Evolutionary conservation across 2,797 vertebrate species (phyloP), one percentile per base, ranked within the genome.

Genomic region (Carapus acus): DNA sequence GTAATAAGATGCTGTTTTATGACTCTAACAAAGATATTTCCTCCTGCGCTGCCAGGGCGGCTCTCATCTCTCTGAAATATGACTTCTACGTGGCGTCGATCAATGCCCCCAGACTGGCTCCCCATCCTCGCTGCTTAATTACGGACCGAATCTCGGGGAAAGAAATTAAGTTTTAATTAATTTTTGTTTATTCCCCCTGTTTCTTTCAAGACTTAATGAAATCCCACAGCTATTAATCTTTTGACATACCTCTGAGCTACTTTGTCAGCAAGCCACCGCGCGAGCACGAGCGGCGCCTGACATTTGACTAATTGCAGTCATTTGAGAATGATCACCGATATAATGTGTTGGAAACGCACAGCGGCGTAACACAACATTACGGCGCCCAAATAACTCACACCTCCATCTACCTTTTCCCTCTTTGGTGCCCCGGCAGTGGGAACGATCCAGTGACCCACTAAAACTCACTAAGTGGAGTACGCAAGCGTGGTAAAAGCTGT

Each of bases 291-390:
- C 77, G 15, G 24, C 64, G 72, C 72, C 76, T 86, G 85, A 87
- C 87, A 83, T 87, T 86, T 87, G 82, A 86, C 85, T 87, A 88
- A 89, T 87, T 86, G 81, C 72, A 75, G 77, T 79, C 72, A 83
- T 88, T 87, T 86, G 67, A 84, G 79, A 86, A 67, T 67, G 78
- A 87, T 86, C 77, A 63, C 71, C 69, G 44, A 57, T 69, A 46
- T 77, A 77, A 79, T 80, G 67, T 83, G 76, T 73, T 78, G 77
- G 65, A 78, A 80, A 83, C 52, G 63, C 54, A 63, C 71, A 68
- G 62, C 58, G 44, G 74, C 55, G 19, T 63, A 76, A 75, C 72
- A 74, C 73, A 66, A 79, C 67, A 71, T 53, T 33, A 39, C 63
- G 61, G 51, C 59, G 66, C 44, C 59, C 50, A n/a, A n/a, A n/a